Percentiles rank a stretch among this genome's conserved stretches.
phyloP scores from a whole-genome alignment of 2,113 vertebrate species.

The Carassius gibelio region DNA sequence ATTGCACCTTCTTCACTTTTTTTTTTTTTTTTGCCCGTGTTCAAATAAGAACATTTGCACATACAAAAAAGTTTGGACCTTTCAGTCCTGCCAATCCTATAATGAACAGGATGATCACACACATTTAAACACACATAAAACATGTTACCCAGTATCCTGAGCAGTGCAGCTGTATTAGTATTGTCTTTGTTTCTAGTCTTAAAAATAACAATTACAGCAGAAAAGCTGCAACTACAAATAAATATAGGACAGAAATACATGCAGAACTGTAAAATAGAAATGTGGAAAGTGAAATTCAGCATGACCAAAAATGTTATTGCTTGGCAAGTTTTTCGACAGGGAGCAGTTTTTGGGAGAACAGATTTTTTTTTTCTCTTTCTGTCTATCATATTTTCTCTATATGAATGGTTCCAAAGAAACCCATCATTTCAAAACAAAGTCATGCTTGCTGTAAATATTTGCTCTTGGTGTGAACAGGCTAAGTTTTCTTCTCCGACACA shows the following conservation, averaged over 20 bases:
- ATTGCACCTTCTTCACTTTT: neutral
- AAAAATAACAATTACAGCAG: neutral
- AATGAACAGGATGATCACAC: neutral
- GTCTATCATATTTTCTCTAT: neutral
- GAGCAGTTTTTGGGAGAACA: too few relatives aligned
- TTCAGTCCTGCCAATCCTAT: neutral
- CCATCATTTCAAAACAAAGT: neutral
- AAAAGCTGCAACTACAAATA: neutral
- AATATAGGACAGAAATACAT: neutral
- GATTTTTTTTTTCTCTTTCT: too few relatives aligned
- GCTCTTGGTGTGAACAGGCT: constrained; percentile 3
- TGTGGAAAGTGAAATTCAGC: neutral
- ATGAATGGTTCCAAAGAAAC: neutral
- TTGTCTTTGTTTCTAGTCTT: neutral
- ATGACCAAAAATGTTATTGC: neutral
- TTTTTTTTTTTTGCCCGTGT: neutral
- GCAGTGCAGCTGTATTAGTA: neutral
- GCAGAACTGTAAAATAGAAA: neutral
- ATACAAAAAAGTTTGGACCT: neutral
- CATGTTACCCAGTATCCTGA: neutral
- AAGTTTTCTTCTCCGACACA: neutral
- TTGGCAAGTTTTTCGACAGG: neutral
- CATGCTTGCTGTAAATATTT: neutral
- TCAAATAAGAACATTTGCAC: neutral
- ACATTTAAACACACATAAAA: neutral